phyloP scores from a whole-genome alignment of 2,113 vertebrate species.

The Carassius auratus region DNA sequence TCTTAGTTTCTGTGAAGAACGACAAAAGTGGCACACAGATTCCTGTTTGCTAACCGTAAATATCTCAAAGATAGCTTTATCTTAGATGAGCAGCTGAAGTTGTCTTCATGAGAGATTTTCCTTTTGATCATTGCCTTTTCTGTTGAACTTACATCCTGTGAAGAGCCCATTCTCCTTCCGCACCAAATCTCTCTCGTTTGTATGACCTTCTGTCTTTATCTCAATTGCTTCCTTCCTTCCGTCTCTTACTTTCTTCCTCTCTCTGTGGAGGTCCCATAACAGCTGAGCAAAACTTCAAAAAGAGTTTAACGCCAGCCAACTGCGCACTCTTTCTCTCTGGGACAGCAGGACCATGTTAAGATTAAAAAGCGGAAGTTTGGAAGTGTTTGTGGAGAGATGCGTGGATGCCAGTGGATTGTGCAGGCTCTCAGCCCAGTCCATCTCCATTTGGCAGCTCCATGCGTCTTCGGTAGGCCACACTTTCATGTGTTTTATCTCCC shows the following conservation, averaged over 20 bases:
- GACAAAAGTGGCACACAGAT: not conserved
- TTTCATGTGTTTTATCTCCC: conserved; percentile 20
- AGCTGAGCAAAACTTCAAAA: conserved; percentile 32
- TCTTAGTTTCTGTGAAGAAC: not conserved
- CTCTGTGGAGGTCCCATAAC: not conserved
- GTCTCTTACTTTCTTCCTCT: not conserved
- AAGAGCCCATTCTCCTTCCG: not conserved
- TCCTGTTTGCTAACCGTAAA: not conserved
- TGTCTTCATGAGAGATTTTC: not conserved
- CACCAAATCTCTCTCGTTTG: not conserved
- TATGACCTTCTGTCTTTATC: not conserved
- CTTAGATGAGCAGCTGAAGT: not conserved
- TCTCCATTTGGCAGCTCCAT: conserved; percentile 10
- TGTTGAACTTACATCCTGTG: not conserved
- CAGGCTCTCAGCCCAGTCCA: not conserved
- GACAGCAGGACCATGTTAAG: not conserved
- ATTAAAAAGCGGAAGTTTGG: conserved; percentile 8
- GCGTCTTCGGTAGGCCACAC: not conserved
- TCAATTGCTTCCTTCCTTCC: not conserved
- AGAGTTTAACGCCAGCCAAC: conserved; percentile 5
- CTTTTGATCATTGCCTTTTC: not conserved
- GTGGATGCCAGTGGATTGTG: conserved; percentile 1
- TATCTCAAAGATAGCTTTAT: not conserved
- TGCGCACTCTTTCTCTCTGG: not conserved
- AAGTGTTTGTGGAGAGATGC: not conserved